Base-by-base conservation (phyloP, 2,888 invertebrate species). In the Synergus gifuensis region DNA sequence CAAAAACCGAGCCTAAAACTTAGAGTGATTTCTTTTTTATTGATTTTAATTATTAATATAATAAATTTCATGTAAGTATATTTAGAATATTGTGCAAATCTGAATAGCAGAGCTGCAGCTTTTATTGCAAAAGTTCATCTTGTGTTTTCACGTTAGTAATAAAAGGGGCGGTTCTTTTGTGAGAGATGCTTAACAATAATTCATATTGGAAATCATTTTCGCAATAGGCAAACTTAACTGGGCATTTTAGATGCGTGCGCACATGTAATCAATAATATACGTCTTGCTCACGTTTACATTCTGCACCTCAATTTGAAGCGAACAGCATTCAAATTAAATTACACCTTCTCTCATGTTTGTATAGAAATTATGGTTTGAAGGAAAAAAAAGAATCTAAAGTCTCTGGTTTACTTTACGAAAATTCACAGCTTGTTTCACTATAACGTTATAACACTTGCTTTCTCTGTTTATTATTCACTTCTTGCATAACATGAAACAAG, bases 181-280 rank as follows among this genome's bases (percentile, higher is more conserved):
- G 22, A 69, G 54, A 22, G 36, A 73, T 73, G 49, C 49, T 73
- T 73, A 11, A 9, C 14, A 73, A 49, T 73, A 54, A 54, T 73
- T 73, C 69, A 73, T 73, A 73, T 73, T 73, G 69, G 46, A 73
- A 73, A 73, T 54, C 22, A 73, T 73, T 73, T 69, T 73, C 69
- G 69, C 49, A 73, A 54, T 73, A 73, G 49, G 69, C n/a, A 73
- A 73, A 66, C 16, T 66, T 66, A 66, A 66, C 66, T 42, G 42
- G 18, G 42, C n/a, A 73, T 73, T 73, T 73, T 73, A 73, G 69
- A 49, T 73, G 69, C 69, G 69, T 73, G 69, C 69, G 69, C 69
- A 73, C 69, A 46, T 73, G 69, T 73, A 73, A 73, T 73, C 69
- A 73, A 73, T 73, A 73, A 49, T 69, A 49, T 73, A 36, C 69